These are phyloP conservation scores for Bombyx huttoni DNA, from an alignment of 2,888 invertebrate genomes.

Conservation along the genomic window DNA sequence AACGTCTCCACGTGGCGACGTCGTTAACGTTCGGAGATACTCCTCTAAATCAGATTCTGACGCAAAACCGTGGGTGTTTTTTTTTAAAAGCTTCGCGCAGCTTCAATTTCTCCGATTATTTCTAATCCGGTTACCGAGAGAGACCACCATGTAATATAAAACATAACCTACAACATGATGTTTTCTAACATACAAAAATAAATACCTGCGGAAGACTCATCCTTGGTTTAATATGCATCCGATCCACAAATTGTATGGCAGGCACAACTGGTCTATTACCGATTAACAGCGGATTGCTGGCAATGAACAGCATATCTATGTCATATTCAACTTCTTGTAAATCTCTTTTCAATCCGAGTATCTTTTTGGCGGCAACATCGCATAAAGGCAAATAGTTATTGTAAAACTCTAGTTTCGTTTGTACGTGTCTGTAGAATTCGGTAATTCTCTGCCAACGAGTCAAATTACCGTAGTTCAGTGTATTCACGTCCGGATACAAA, in stretches of 20 bases:
- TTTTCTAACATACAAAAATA: background rate
- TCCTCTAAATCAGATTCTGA: too few relatives aligned
- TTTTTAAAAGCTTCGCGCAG: too few relatives aligned
- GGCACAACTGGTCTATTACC: conserved; percentile 53
- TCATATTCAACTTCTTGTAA: conserved; percentile 50
- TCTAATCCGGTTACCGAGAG: too few relatives aligned
- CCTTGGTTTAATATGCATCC: conserved; percentile 50
- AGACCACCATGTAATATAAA: too few relatives aligned
- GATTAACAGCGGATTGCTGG: conserved; percentile 42
- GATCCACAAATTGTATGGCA: conserved; percentile 45
- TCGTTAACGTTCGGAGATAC: too few relatives aligned
- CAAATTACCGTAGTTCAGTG: conserved; percentile 46
- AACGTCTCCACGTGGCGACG: too few relatives aligned
- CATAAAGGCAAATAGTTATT: conserved; percentile 40
- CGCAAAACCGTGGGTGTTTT: too few relatives aligned
- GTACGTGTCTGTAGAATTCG: conserved; percentile 39
- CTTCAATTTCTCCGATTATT: too few relatives aligned
- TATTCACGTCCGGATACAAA: conserved; percentile 60
- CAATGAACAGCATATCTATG: conserved; percentile 53
- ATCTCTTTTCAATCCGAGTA: conserved; percentile 39
- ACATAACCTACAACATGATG: too few relatives aligned
- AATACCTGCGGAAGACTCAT: conserved; percentile 38
- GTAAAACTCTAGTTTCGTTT: conserved; percentile 46
- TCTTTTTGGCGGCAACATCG: conserved; percentile 46
- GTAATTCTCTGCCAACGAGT: conserved; percentile 46